These are phyloP conservation scores for Mastomys coucha DNA, from an alignment of 2,113 vertebrate genomes.

Conservation along the genomic window DNA sequence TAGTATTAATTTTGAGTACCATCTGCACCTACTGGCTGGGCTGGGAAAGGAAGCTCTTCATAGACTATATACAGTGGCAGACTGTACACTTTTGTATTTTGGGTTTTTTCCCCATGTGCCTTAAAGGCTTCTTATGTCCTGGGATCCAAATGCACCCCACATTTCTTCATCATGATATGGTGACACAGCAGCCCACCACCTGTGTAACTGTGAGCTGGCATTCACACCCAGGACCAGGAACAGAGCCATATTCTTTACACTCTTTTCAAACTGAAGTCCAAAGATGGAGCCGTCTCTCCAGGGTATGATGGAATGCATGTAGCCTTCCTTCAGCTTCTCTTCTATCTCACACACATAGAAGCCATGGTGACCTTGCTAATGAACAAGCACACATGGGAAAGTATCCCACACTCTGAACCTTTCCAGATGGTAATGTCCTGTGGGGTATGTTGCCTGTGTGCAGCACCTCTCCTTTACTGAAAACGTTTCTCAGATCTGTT, in stretches of 20 bases:
- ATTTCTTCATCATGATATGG: fast-evolving
- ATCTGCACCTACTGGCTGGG: fast-evolving
- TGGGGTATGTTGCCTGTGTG: too few relatives aligned
- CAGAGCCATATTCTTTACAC: too few relatives aligned
- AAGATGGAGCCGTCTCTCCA: not conserved
- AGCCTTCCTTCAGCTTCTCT: too few relatives aligned
- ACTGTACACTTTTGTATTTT: too few relatives aligned
- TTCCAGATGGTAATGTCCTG: not conserved
- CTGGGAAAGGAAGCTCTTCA: not conserved
- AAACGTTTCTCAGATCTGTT: not conserved
- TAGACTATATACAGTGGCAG: not conserved
- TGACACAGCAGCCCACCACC: not conserved
- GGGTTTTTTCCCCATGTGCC: not conserved
- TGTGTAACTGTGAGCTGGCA: fast-evolving
- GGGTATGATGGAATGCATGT: too few relatives aligned
- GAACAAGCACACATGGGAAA: not conserved
- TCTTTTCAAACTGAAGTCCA: not conserved
- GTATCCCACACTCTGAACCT: not conserved
- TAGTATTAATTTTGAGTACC: too few relatives aligned
- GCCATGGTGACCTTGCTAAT: too few relatives aligned
- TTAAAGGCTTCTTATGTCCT: not conserved
- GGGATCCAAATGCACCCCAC: fast-evolving
- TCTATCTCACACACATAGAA: not conserved
- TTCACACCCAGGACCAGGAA: fast-evolving
- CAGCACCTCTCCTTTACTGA: too few relatives aligned